Evolutionary conservation across 2,888 invertebrate genomes (phyloP).

Genomic region (Acanthococcus lagerstroemiae): DNA sequence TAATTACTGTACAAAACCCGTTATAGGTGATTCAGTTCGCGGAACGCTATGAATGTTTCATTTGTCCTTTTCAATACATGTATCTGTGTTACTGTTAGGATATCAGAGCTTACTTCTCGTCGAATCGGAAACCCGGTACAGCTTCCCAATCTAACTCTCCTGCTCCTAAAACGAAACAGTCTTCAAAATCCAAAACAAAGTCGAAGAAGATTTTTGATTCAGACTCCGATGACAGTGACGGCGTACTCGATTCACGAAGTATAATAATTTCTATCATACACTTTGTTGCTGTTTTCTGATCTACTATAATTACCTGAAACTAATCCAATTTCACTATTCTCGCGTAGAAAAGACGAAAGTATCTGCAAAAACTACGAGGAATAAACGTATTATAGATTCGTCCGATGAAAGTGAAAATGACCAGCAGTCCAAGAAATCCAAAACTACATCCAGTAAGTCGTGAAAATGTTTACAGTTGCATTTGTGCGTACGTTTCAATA

Average conservation of each 20-base stretch:
- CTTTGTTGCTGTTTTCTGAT: neutral
- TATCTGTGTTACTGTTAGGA: neutral
- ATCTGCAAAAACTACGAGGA: slow-evolving; percentile 2
- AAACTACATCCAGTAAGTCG: neutral
- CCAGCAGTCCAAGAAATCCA: neutral
- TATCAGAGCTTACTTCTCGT: neutral
- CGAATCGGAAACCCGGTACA: neutral
- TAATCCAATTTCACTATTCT: neutral
- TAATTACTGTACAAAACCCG: too few relatives aligned
- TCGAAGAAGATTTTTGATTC: neutral
- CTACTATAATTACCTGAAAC: too few relatives aligned
- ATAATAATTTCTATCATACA: neutral
- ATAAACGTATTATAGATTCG: slow-evolving; percentile 19
- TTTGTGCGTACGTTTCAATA: too few relatives aligned
- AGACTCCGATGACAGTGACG: neutral
- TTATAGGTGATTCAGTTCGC: too few relatives aligned
- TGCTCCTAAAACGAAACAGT: neutral
- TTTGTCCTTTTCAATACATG: neutral
- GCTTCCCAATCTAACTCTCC: neutral
- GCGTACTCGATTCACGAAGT: neutral
- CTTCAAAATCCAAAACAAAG: neutral
- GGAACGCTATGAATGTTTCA: too few relatives aligned
- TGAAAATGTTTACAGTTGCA: too few relatives aligned
- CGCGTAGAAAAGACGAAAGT: too few relatives aligned
- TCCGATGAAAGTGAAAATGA: slow-evolving; percentile 10